A percentile compares a stretch with the other conserved stretches of the same genome.
These are phyloP conservation scores for Cassiopea xamachana DNA, from an alignment of 30 jellyfish, hydroid and myxozoan genomes.

Conservation along the genomic window DNA sequence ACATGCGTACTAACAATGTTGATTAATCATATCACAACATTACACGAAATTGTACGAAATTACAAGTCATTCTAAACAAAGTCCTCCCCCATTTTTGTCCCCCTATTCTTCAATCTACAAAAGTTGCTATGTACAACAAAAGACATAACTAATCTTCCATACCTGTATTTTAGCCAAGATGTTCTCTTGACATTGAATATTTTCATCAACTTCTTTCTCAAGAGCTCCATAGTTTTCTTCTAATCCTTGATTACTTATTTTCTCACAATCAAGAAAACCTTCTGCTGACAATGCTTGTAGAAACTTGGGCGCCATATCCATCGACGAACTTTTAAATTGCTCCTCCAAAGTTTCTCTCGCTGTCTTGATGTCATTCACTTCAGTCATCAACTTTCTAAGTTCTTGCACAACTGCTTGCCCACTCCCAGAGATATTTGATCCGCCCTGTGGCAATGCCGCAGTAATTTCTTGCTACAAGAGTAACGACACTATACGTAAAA, in stretches of 20 bases:
- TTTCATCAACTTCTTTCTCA: slow-evolving; percentile 73
- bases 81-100: too few relatives aligned
- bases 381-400: slow-evolving; percentile 71
- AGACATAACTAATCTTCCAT: not conserved
- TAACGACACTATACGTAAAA: not conserved
- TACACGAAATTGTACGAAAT: too few relatives aligned
- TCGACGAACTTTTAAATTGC: slow-evolving; percentile 77
- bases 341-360: slow-evolving; percentile 81
- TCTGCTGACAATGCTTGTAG: slow-evolving; percentile 85
- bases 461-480: slow-evolving; percentile 68
- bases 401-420: slow-evolving; percentile 76
- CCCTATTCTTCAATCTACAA: too few relatives aligned
- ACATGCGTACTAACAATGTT: too few relatives aligned
- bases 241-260: slow-evolving; percentile 51
- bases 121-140: too few relatives aligned
- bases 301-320: slow-evolving; percentile 82
- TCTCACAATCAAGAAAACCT: slow-evolving; percentile 76
- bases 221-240: slow-evolving; percentile 76
- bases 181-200: slow-evolving; percentile 62
- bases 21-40: too few relatives aligned
- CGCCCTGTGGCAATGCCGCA: slow-evolving; percentile 84
- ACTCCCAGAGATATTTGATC: slow-evolving; percentile 51
- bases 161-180: slow-evolving; percentile 82
- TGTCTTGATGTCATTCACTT: slow-evolving; percentile 76
- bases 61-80: too few relatives aligned